Base-by-base conservation (phyloP, 2,113 vertebrate genomes). In the Malurus cyaneus region DNA sequence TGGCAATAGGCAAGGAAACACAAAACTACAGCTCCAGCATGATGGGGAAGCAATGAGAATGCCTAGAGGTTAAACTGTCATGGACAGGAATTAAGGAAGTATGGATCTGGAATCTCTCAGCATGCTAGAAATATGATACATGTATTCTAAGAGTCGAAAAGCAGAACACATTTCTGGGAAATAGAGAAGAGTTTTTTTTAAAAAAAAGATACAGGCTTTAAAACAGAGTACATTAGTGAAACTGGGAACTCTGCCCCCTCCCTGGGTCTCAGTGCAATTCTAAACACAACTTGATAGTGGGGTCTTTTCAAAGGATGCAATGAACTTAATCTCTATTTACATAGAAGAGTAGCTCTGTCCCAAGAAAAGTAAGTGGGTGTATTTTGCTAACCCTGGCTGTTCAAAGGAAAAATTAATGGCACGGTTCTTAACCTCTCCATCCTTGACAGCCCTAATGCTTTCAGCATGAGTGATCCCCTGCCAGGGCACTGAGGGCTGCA, bases 151-250 rank as follows among this genome's bases (percentile, higher is more conserved):
- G 57, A 39, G 50, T 24, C 32, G 2, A 61, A 90, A 93, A 81
- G 52, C n/a, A 80, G 53, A 90, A 76, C n/a, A 32, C 6, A 46
- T 65, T 97, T 97, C 94, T 96, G 93, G 93, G 94, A 95, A 96
- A 86, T 7, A 67, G 41, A 65, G 53, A 71, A 14, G n/a, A 56
- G 13, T 28, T 80, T 9, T 3, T 42, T 36, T 36, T 36, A 36
- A 46, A 54, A 65, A 39, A 79, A 31, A 52, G 2, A 57, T 17
- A 47, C 44, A 85, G 39, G 3, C 66, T 87, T 73, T 60, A 62
- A 88, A 73, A 42, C n/a, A 72, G 93, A 86, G 56, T 64, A 94
- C 67, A 60, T 52, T 60, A 71, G 59, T 64, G 92, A 96, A 95
- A 88, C 79, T 34, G 28, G 67, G 67, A 93, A 42, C 77, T 24